phyloP scores from a whole-genome alignment of 2,113 vertebrate genomes.

The Rhagologus leucostigma region DNA sequence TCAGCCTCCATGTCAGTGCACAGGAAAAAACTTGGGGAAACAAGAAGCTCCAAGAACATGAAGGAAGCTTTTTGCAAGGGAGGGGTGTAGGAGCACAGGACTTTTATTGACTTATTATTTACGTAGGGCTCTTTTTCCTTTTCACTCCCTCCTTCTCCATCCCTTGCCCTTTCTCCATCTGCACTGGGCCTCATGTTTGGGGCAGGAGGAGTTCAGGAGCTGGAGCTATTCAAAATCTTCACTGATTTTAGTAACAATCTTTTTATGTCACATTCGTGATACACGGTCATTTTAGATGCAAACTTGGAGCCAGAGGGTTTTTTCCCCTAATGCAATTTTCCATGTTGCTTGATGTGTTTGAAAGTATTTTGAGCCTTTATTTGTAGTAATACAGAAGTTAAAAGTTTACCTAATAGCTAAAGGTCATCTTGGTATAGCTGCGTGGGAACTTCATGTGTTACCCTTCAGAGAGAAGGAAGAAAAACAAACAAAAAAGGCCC shows the following conservation, averaged over 20 bases:
- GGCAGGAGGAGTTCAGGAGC: background rate
- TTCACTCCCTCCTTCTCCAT: background rate
- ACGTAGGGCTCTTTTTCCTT: background rate
- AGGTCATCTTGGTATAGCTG: background rate
- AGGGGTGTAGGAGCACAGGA: background rate
- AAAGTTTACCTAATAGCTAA: slow-evolving; percentile 4
- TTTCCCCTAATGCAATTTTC: background rate
- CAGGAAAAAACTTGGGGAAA: rapidly evolving
- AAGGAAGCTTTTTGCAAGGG: background rate
- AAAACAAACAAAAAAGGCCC: background rate
- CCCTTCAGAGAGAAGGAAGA: background rate
- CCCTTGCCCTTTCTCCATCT: background rate
- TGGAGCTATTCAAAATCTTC: background rate
- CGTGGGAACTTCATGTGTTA: background rate
- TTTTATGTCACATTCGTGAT: rapidly evolving
- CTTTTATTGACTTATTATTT: background rate
- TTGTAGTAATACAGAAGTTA: background rate
- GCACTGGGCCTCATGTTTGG: background rate
- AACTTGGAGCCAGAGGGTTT: background rate
- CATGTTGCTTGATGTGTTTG: background rate
- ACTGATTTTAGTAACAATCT: background rate
- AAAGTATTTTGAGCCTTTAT: background rate
- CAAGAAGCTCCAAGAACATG: background rate
- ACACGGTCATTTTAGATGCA: background rate
- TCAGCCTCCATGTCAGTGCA: rapidly evolving